phyloP scores from a whole-genome alignment of 2,113 vertebrate species.

The Mustelus asterias region DNA sequence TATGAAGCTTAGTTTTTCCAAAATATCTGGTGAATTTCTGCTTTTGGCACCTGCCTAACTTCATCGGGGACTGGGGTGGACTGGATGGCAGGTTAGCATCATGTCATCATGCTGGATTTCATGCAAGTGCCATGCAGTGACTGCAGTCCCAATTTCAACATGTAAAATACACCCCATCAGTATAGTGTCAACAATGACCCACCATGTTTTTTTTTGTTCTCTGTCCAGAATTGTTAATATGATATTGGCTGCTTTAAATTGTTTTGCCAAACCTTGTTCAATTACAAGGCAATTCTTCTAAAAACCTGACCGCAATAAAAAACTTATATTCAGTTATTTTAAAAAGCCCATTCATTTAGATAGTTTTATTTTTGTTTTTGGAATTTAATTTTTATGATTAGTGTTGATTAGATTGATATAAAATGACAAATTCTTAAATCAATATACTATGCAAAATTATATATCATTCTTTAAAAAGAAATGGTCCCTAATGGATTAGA shows the following conservation, averaged over 20 bases:
- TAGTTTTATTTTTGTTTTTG: background rate
- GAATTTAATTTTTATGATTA: background rate
- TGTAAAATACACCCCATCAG: background rate
- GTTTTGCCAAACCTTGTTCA: background rate
- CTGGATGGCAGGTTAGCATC: too few relatives aligned
- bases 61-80: too few relatives aligned
- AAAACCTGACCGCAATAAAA: background rate
- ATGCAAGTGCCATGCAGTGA: too few relatives aligned
- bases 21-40: too few relatives aligned
- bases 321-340: background rate
- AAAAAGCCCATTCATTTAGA: too few relatives aligned
- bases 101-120: too few relatives aligned
- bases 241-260: background rate
- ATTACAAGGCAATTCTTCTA: background rate
- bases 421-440: background rate
- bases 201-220: background rate
- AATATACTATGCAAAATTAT: background rate
- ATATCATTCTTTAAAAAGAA: background rate
- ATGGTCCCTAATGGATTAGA: too few relatives aligned
- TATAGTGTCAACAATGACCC: background rate
- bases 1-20: too few relatives aligned
- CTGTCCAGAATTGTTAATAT: background rate
- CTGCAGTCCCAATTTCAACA: too few relatives aligned
- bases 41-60: too few relatives aligned
- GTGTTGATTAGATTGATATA: background rate